A percentile compares a stretch with the other conserved stretches of the same genome.
phyloP scores from a whole-genome alignment of 2,797 vertebrate genomes.

The Harpagifer antarcticus region DNA sequence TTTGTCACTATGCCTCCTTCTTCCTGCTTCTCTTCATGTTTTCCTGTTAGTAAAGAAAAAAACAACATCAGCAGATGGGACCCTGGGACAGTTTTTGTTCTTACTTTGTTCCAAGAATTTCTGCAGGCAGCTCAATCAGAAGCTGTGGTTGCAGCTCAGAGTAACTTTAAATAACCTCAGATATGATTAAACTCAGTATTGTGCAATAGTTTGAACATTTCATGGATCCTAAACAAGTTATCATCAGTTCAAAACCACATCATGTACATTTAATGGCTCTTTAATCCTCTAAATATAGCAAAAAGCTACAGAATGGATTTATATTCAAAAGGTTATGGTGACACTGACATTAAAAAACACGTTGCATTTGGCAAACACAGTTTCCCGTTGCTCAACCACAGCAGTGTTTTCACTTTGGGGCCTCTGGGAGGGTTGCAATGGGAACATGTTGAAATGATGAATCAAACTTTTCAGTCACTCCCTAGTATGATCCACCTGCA shows the following conservation, averaged over 20 bases:
- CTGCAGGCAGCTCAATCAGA: too few relatives aligned
- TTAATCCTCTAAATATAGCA: neutral
- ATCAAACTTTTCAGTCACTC: conserved; percentile 25
- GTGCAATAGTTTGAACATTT: neutral
- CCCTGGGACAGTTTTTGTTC: too few relatives aligned
- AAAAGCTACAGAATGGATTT: neutral
- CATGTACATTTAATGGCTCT: neutral
- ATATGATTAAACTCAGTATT: neutral
- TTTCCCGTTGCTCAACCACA: conserved; percentile 31
- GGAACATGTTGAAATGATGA: conserved; percentile 24
- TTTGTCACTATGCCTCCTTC: conserved; percentile 98
- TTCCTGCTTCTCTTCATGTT: conserved; percentile 97
- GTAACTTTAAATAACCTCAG: neutral
- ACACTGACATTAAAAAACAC: conserved; percentile 14
- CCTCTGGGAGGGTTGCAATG: conserved; percentile 2
- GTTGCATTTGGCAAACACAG: conserved; percentile 17
- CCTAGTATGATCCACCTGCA: neutral
- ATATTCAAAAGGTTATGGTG: conserved; percentile 23
- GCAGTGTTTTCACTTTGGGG: conserved; percentile 5
- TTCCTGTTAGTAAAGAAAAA: conserved; percentile 83
- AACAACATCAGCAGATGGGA: conserved; percentile 1
- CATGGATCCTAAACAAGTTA: neutral
- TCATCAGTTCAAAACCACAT: neutral
- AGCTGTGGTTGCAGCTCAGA: too few relatives aligned
- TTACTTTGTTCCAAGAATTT: too few relatives aligned